Conservation (phyloP, 35 echinoderm and acorn worm genomes). For the Patiria miniata region DNA sequence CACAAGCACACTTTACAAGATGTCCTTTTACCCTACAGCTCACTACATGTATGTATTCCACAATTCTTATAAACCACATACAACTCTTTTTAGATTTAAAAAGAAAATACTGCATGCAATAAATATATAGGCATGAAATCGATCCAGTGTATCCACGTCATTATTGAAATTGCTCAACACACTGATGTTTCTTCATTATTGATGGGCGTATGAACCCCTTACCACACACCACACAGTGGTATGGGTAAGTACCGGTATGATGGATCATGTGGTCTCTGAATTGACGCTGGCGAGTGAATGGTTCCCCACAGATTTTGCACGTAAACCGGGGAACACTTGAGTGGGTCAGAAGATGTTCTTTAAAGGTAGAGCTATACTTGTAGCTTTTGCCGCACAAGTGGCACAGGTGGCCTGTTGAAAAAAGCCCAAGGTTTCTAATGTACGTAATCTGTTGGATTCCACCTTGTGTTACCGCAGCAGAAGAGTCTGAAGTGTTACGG, state of each 20-base stretch:
- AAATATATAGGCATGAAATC: too few species aligned
- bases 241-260: slow-evolving; percentile 56
- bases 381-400: slow-evolving; percentile 71
- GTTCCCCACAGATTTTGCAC: slow-evolving; percentile 57
- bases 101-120: too few species aligned
- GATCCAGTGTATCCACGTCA: too few species aligned
- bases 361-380: slow-evolving; percentile 66
- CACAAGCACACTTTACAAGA: too few species aligned
- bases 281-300: slow-evolving; percentile 54
- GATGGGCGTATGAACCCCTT: slow-evolving; percentile 60
- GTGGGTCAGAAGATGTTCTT: slow-evolving; percentile 72
- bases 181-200: slow-evolving; percentile 46
- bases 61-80: too few species aligned
- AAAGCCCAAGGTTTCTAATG: not conserved
- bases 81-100: too few species aligned
- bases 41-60: too few species aligned
- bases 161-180: too few species aligned
- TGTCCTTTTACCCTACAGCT: too few species aligned
- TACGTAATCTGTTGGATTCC: too few species aligned
- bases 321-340: slow-evolving; percentile 52
- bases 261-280: slow-evolving; percentile 62
- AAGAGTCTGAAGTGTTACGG: too few species aligned
- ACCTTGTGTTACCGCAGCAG: too few species aligned
- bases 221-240: slow-evolving; percentile 53
- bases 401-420: slow-evolving; percentile 15